Evolutionary conservation across 53 echinoderm and acorn worm genomes (phyloP), one percentile per base, ranked within the genome.

Genomic region (Actinopyga echinites): DNA sequence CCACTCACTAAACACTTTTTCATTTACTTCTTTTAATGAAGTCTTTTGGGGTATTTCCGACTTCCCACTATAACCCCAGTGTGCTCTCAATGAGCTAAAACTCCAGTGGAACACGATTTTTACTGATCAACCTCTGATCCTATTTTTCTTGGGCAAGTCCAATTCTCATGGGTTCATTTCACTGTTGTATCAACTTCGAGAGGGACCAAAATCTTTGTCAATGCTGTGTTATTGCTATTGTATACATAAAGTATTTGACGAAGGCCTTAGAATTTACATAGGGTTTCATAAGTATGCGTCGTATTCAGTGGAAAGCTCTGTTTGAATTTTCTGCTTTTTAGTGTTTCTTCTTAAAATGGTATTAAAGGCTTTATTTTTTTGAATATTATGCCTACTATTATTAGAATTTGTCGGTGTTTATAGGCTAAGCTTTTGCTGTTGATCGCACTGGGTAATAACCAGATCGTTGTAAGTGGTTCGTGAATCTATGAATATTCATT

Each of bases 191-290:
- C 68, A 68, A 68, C 38, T 71, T 71, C 71, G 71, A 71, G 44
- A 71, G 71, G 71, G 71, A 71, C 71, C 71, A 71, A 71, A 71
- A 40, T 71, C 71, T 71, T 71, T 71, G 71, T 71, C 71, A 71
- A 71, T 71, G 71, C 71, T 71, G 71, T 71, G 71, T 23, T 35
- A 71, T 71, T 71, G 71, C 45, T 71, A 40, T 40, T 71, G 71
- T 71, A 71, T 71, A 71, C 71, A 71, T 71, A 71, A 71, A 71
- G 71, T 71, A 71, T 71, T 71, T 71, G 71, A 71, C 71, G 44
- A 40, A 71, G 71, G 71, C 71, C 71, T 71, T 71, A 71, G 71
- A 71, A 40, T 71, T 43, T 71, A 44, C 44, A 71, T 71, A 40
- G 71, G 71, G 71, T 71, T 71, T 71, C 71, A 21, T 44, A 71